These are phyloP conservation scores for Odiellus spinosus DNA, from an alignment of 2,888 invertebrate genomes.

Conservation along the genomic window DNA sequence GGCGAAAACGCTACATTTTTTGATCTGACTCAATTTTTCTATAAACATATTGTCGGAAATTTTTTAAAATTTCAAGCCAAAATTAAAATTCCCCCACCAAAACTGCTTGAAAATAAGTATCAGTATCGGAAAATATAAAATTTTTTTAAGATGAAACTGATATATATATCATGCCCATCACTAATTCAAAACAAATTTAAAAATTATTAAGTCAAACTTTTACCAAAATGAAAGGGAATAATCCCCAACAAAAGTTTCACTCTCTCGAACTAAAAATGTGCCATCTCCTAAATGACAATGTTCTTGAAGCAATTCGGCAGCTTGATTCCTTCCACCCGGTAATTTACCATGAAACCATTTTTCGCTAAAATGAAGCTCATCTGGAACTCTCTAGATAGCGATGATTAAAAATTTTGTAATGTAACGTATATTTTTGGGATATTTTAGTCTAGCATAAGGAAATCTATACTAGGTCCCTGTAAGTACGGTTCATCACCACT, in stretches of 20 bases:
- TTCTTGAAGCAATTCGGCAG: slow-evolving; percentile 51
- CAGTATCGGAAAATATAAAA: too few species aligned
- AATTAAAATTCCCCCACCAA: too few species aligned
- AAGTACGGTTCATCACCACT: too few species aligned
- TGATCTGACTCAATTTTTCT: too few species aligned
- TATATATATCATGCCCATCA: too few species aligned
- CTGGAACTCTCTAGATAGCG: slow-evolving; percentile 43
- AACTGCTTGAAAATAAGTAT: too few species aligned
- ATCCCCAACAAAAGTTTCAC: slow-evolving; percentile 90
- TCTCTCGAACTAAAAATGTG: slow-evolving; percentile 75
- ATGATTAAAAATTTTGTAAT: slow-evolving; percentile 4
- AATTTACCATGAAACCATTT: slow-evolving; percentile 87
- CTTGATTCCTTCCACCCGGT: slow-evolving; percentile 59
- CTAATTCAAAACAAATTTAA: not conserved
- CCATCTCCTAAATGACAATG: slow-evolving; percentile 76
- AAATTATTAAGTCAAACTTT: not conserved
- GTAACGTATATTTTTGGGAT: not conserved
- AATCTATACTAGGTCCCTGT: too few species aligned
- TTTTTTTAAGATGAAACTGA: too few species aligned
- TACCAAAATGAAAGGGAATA: slow-evolving; percentile 84
- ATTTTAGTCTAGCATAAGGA: too few species aligned
- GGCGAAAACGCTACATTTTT: slow-evolving; percentile 3
- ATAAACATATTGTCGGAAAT: too few species aligned
- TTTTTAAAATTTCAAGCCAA: too few species aligned
- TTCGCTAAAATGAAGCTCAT: slow-evolving; percentile 78